These are phyloP conservation scores for Manacus vitellinus DNA, from an alignment of 2,113 vertebrate species.

Conservation along the genomic window DNA sequence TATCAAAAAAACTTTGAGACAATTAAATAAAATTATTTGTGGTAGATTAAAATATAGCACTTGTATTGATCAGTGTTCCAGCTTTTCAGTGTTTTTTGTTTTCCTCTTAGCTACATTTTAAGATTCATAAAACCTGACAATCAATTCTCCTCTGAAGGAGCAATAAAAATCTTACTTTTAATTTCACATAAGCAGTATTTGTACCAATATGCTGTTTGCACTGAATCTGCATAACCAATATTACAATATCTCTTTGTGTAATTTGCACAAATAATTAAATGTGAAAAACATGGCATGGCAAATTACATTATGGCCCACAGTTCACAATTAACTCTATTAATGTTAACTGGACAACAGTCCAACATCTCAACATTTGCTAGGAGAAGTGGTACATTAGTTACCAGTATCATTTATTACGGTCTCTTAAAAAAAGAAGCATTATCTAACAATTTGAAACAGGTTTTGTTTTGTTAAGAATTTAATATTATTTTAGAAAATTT, in stretches of 20 bases:
- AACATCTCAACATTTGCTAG: not conserved
- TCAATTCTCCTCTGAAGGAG: not conserved
- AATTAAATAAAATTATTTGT: not conserved
- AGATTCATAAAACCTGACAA: not conserved
- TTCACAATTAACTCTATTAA: not conserved
- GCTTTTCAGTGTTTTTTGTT: not conserved
- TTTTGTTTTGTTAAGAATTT: not conserved
- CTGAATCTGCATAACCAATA: not conserved
- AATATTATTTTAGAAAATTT: not conserved
- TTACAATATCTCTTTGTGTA: not conserved
- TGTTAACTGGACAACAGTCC: not conserved
- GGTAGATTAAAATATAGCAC: not conserved
- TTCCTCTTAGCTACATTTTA: not conserved
- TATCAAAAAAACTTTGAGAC: not conserved
- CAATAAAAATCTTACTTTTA: not conserved
- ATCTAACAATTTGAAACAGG: not conserved
- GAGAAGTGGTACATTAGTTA: not conserved
- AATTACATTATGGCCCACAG: not conserved
- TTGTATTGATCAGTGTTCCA: not conserved
- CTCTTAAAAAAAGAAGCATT: not conserved
- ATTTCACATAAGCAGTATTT: not conserved
- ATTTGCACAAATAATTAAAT: constrained; percentile 21
- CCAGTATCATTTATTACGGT: not conserved
- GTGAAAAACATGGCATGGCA: not conserved
- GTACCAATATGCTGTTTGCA: not conserved